Conservation (phyloP, 2,888 invertebrate species). For the Agrilus cyanescens region DNA sequence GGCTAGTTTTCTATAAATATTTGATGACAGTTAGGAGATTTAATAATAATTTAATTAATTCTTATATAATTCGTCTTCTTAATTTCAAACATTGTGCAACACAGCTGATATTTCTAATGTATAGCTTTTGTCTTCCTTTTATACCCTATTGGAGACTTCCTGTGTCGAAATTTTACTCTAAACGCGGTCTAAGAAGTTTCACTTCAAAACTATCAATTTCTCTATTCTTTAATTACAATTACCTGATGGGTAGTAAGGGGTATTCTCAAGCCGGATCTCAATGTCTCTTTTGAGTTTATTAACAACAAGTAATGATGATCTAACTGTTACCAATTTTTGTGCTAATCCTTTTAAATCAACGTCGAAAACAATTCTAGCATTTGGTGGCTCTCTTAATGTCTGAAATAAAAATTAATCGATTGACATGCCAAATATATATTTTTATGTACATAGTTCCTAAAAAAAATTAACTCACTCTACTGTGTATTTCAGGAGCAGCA, state of each 20-base stretch:
- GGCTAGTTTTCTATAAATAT: no score
- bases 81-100: no score
- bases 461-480: conserved; percentile 20
- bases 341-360: conserved; percentile 89
- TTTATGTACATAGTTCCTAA: neutral
- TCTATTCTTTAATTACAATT: conserved; percentile 9
- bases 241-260: conserved; percentile 35
- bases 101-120: no score
- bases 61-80: no score
- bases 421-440: neutral
- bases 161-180: neutral
- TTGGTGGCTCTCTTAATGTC: conserved; percentile 27
- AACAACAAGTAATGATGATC: conserved; percentile 74
- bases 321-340: conserved; percentile 81
- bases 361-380: conserved; percentile 79
- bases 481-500: conserved; percentile 36
- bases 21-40: no score
- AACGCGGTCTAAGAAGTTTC: neutral
- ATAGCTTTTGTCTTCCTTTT: no score
- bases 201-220: conserved; percentile 1
- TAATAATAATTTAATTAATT: no score
- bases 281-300: conserved; percentile 66
- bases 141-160: no score
- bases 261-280: conserved; percentile 58
- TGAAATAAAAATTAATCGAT: conserved; percentile 7